Evolutionary conservation across 2,797 vertebrate species (phyloP), one percentile per base, ranked within the genome.

Genomic region (Rhincodon typus): DNA sequence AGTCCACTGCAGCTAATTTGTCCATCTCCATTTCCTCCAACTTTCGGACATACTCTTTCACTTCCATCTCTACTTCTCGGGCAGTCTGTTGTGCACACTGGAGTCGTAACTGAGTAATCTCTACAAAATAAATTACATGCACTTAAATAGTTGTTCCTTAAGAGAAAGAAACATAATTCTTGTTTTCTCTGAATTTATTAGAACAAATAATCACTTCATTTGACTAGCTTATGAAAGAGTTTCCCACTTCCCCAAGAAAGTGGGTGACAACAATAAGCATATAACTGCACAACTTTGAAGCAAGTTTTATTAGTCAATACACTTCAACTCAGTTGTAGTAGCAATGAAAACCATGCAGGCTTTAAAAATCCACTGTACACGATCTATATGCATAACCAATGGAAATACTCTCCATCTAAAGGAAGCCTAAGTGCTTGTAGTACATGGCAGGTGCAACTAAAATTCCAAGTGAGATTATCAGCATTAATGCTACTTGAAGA

Each of bases 61-160:
- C 98, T 96, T 98, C 98, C 0, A 97, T 94, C 96, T 98, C 98
- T 67, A 97, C 97, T 95, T 98, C 98, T n/a, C 62, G 90, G 0
- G 97, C 97, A 23, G 96, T 96, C 0, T 98, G 98, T 72, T 97
- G 96, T 17, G 96, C 97, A 3, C 96, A 96, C 96, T 96, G 97
- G 21, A 97, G 96, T 27, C 50, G 97, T 27, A 98, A 91, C 95
- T 82, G 97, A 27, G 97, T 96, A 0, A 98, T 97, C 38, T 98
- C 99, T 99, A 96, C 0, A 72, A 82, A 42, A 17, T 38, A 94
- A 42, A 27, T 66, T 5, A 70, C 10, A 70, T 70, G 27, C 42
- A 94, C 50, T 94, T 94, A 70, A 46, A 25, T 13, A 70, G 7
- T n/a, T 8, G 19, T 4, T 19, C 1, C 53, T 34, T 1, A 91